Percentiles rank a stretch among this genome's conserved stretches.
phyloP scores from a whole-genome alignment of 1,140 invertebrate genomes.

The Pseudomyrmex dendroicus region DNA sequence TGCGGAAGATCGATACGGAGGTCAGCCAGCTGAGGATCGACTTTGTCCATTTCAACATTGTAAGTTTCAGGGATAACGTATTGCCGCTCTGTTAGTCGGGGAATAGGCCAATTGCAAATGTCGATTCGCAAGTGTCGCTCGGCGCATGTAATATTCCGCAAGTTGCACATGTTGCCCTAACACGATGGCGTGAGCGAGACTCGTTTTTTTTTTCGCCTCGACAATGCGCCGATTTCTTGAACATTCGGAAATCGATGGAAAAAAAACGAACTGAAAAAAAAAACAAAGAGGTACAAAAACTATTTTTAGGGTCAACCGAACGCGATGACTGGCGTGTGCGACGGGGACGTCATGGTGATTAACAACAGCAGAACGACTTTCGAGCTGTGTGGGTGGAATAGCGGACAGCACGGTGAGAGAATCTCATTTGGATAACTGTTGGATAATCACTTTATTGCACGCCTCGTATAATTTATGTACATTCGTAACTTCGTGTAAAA shows the following conservation, averaged over 20 bases:
- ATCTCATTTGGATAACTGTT: too few relatives aligned
- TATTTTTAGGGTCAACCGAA: slow-evolving; percentile 91
- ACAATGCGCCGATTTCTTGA: neutral
- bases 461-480: neutral
- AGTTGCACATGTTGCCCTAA: slow-evolving; percentile 32
- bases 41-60: slow-evolving; percentile 92
- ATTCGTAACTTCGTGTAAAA: too few relatives aligned
- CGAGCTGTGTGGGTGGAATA: slow-evolving; percentile 92
- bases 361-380: slow-evolving; percentile 87
- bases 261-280: neutral
- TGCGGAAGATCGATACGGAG: slow-evolving; percentile 90
- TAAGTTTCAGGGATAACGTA: slow-evolving; percentile 81
- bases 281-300: neutral
- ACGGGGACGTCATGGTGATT: slow-evolving; percentile 89
- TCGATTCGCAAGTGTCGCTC: slow-evolving; percentile 18
- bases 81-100: slow-evolving; percentile 11
- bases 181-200: neutral
- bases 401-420: slow-evolving; percentile 91
- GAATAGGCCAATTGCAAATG: slow-evolving; percentile 8
- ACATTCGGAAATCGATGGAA: neutral
- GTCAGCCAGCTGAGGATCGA: slow-evolving; percentile 92
- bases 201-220: neutral
- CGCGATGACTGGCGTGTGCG: slow-evolving; percentile 90
- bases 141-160: slow-evolving; percentile 33
- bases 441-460: neutral